A percentile compares a stretch with the other conserved stretches of the same genome.
phyloP scores from a whole-genome alignment of 1,140 invertebrate species.

The Belonocnema kinseyi region DNA sequence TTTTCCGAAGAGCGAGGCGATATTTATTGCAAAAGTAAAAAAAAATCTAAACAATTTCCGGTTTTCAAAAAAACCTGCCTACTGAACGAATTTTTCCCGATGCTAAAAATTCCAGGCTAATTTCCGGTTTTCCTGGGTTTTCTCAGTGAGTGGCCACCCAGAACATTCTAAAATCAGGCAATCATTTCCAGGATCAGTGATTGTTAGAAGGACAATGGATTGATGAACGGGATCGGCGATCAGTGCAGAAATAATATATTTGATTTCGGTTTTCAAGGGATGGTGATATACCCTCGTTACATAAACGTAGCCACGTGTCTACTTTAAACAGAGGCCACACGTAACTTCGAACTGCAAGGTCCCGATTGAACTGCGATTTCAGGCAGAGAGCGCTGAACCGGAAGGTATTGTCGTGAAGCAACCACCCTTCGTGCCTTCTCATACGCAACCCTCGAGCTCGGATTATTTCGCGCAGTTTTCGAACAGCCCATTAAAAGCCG shows the following conservation, averaged over 20 bases:
- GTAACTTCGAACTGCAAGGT: constrained; percentile 50
- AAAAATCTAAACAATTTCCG: no score
- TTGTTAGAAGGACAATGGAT: constrained; percentile 5
- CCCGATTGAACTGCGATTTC: constrained; percentile 66
- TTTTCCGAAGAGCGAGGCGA: no score
- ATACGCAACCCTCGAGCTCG: constrained; percentile 51
- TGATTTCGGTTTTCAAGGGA: constrained; percentile 73
- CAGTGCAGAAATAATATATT: constrained; percentile 63
- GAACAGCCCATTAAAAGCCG: constrained; percentile 70
- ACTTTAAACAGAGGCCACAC: constrained; percentile 68
- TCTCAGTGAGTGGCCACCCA: no score
- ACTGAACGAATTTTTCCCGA: no score
- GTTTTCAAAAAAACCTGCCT: no score
- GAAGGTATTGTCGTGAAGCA: constrained; percentile 67
- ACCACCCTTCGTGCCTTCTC: constrained; percentile 59
- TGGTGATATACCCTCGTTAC: constrained; percentile 58
- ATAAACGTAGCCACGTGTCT: constrained; percentile 72
- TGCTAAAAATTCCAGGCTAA: no score
- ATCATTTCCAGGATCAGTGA: neutral
- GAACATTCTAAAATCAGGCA: neutral
- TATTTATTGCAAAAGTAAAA: no score
- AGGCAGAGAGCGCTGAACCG: constrained; percentile 66
- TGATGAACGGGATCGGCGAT: constrained; percentile 19
- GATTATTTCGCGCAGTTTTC: constrained; percentile 73
- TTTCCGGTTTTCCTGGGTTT: no score